Evolutionary conservation across 2,113 vertebrate genomes (phyloP).

Genomic region (Deroptyus accipitrinus): DNA sequence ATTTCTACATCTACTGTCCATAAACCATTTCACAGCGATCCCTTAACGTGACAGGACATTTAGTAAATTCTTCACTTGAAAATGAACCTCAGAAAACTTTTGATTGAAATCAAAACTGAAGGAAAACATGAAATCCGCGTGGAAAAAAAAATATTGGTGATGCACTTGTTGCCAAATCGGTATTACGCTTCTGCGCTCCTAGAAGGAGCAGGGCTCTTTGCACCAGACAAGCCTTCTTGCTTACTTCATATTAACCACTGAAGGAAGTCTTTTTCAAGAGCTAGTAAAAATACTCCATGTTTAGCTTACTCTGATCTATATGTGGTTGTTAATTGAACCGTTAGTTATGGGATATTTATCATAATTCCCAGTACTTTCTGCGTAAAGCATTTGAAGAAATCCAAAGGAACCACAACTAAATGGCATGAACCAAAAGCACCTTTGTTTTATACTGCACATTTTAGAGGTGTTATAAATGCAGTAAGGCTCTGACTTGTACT

Average conservation of each 20-base stretch:
- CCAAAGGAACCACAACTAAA: not conserved
- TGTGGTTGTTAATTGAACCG: not conserved
- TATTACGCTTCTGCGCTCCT: not conserved
- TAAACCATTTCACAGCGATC: conserved; percentile 58
- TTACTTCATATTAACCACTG: conserved; percentile 4
- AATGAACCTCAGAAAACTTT: conserved; percentile 44
- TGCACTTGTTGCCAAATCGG: not conserved
- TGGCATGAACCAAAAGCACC: not conserved
- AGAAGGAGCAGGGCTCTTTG: conserved; percentile 4
- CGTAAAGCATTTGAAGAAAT: not conserved
- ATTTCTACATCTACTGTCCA: conserved; percentile 65
- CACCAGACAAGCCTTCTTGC: not conserved
- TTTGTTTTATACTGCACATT: not conserved
- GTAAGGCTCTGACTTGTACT: not conserved
- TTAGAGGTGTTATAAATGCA: not conserved
- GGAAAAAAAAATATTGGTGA: conserved; percentile 35
- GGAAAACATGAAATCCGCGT: conserved; percentile 47
- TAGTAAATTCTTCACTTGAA: conserved; percentile 59
- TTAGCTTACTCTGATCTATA: not conserved
- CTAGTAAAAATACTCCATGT: not conserved
- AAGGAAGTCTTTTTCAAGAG: not conserved
- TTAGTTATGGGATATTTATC: not conserved
- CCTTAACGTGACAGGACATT: conserved; percentile 60
- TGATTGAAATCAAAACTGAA: conserved; percentile 52
- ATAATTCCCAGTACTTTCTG: not conserved